Conservation (phyloP, 2,113 vertebrate species). For the Sclerurus mexicanus region DNA sequence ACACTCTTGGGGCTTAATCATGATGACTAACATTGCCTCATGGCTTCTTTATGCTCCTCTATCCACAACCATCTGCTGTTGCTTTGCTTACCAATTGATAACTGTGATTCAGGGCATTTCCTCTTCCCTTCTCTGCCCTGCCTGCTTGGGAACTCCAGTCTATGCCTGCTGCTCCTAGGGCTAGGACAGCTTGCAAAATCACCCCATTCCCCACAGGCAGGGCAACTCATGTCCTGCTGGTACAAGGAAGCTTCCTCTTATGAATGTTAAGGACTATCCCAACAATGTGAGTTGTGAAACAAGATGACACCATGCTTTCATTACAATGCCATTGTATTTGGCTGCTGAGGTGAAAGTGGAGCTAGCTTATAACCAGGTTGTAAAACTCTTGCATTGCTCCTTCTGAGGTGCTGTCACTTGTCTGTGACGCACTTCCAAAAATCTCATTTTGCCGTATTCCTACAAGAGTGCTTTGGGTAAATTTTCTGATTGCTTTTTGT, state of each 20-base stretch:
- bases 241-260: not conserved
- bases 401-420: fast-evolving
- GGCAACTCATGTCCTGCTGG: not conserved
- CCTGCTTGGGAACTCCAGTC: not conserved
- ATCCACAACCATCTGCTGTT: conserved; percentile 19
- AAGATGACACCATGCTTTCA: not conserved
- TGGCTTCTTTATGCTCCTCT: conserved; percentile 10
- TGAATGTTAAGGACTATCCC: not conserved
- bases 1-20: conserved; percentile 13
- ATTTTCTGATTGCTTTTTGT: not conserved
- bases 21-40: not conserved
- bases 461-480: not conserved
- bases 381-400: not conserved
- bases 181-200: not conserved
- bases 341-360: not conserved
- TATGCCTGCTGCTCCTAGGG: not conserved
- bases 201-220: not conserved
- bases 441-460: not conserved
- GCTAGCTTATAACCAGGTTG: not conserved
- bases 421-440: not conserved
- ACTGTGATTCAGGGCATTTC: not conserved
- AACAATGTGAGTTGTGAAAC: not conserved
- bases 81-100: not conserved
- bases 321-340: not conserved
- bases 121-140: not conserved